Evolutionary conservation across 1,140 invertebrate genomes (phyloP), one percentile per base, ranked within the genome.

Genomic region (Drosophila rufa): DNA sequence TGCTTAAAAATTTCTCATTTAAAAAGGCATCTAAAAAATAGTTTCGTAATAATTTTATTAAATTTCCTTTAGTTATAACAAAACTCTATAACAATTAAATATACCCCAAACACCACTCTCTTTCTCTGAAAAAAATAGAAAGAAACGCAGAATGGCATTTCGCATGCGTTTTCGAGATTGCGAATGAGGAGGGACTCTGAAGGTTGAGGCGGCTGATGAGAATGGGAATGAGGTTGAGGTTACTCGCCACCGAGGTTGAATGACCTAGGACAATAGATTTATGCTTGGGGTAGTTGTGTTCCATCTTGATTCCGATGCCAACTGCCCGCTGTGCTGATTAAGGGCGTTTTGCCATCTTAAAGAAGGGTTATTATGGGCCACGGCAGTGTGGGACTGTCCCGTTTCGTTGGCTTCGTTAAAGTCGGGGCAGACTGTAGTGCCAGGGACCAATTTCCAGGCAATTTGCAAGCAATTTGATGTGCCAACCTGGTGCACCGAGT

Each of bases 221-320:
- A 17, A 48, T 59, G 67, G 45, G 66, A 48, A 66, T 45, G 67
- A 83, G 65, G 81, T 83, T 79, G 69, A 79, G 66, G 82, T 80
- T 79, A 58, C 58, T 51, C 50, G 58, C 8, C 45, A 66, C 56
- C 19, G 56, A 80, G 85, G 85, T 90, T 90, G 85, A 89, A 90
- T 81, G 85, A 90, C 85, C 85, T 90, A 90, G 85, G 85, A 90
- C 85, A 90, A 90, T 90, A 90, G 85, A 84, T 79, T 76, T 70
- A 90, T 90, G 75, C 85, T 90, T 90, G 85, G 85, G 85, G 85
- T 90, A 90, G 85, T 90, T 90, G 66, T 85, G 66, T 60, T 47
- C 75, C 38, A 48, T 75, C 50, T 64, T 64, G 51, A 42, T 67
- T 65, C 61, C 61, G 59, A 60, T 73, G 74, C 62, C 58, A 64